phyloP scores from a whole-genome alignment of 2,113 vertebrate genomes.

The Bufo bufo region DNA sequence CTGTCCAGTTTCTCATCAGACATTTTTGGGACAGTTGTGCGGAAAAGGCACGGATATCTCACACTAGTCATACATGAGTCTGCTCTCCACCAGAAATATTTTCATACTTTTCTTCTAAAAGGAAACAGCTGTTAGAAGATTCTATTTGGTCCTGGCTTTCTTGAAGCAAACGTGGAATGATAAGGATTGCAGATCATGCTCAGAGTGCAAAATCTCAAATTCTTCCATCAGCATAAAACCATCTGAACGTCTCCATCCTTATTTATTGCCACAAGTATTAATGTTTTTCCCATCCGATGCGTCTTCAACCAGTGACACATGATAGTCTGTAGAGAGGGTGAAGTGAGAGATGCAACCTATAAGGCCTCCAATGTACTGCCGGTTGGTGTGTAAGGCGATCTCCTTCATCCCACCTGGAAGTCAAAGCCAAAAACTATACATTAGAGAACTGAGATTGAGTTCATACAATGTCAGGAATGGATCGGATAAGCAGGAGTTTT shows the following conservation, averaged over 20 bases:
- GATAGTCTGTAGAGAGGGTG: conserved; percentile 92
- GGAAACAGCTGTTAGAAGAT: conserved; percentile 3
- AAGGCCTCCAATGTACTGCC: conserved; percentile 86
- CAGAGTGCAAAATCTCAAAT: conserved; percentile 43
- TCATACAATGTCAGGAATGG: not conserved
- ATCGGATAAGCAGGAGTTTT: too few relatives aligned
- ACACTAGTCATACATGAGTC: not conserved
- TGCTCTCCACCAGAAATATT: conserved; percentile 25
- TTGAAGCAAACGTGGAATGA: conserved; percentile 34
- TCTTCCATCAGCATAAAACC: conserved; percentile 44
- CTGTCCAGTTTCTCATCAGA: not conserved
- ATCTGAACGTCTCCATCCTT: conserved; percentile 57
- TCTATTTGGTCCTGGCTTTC: conserved; percentile 46
- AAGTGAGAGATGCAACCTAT: conserved; percentile 96
- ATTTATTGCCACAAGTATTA: conserved; percentile 88
- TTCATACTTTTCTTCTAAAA: not conserved
- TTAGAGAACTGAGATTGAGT: too few relatives aligned
- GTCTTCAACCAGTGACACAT: conserved; percentile 90
- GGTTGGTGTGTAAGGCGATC: conserved; percentile 88
- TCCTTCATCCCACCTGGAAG: conserved; percentile 93
- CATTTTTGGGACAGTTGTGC: not conserved
- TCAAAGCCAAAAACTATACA: conserved; percentile 35
- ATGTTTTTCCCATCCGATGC: conserved; percentile 93
- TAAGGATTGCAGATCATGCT: not conserved
- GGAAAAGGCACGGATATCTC: conserved; percentile 38